Evolutionary conservation across 2,888 invertebrate genomes (phyloP), one percentile per base, ranked within the genome.

Genomic region (Lobophora halterata): DNA sequence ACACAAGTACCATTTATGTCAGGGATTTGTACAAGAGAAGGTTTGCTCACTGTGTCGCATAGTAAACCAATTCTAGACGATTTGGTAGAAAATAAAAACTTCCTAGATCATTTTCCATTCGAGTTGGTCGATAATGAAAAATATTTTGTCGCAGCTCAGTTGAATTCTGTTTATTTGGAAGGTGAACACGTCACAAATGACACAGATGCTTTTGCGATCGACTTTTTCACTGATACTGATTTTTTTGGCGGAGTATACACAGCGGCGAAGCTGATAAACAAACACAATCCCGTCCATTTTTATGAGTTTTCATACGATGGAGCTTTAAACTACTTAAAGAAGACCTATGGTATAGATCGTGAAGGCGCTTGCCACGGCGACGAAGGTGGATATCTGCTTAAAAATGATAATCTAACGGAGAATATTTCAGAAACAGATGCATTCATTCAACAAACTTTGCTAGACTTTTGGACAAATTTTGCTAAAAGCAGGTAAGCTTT

Each of bases 381-480:
- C 48, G 92, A 92, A 0, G 66, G 89, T 0, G 88, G 88, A 5
- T 91, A 91, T 50, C 41, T 92, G 1, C 83, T 91, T 13, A 89
- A 86, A 38, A 61, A 58, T 24, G 46, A 53, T 1, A 48, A 65
- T 10, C 48, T 82, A 1, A 58, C 58, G 0, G 61, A 56, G 3
- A 49, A 67, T 17, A 44, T 72, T 5, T 60, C 65, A 6, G 62
- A 69, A 13, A 66, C 62, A 2, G 87, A 83, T 49, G 61, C 55
- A 44, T 38, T 75, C 10, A 74, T 89, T 4, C 71, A 85, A 3
- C 66, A 81, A 11, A 73, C 78, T 12, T 69, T 91, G 57, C 75
- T 86, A n/a, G 64, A 75, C 9, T 69, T 91, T 71, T 91, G 92
- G 91, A 88, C 90, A 0, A 91, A 92, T 55, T 92, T 92, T 64